Base-by-base conservation (phyloP, 2,797 vertebrate species). In the Holocentrus rufus region DNA sequence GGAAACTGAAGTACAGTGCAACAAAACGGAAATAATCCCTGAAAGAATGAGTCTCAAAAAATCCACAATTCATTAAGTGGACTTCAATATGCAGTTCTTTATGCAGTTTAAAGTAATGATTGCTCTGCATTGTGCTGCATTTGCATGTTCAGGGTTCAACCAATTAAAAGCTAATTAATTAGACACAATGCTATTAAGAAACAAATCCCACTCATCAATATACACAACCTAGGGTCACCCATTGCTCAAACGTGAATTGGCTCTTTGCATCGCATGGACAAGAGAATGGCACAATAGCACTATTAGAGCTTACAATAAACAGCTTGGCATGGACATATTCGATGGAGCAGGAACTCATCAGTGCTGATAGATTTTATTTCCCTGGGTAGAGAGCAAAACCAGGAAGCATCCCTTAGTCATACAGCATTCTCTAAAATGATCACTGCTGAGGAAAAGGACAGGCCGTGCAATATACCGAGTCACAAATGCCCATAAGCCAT, bases 141-240 rank as follows among this genome's bases (percentile, higher is more conserved):
- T 92, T 90, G 92, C 94, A 93, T 92, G 91, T 91, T 93, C 90
- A 80, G 87, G 90, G 87, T 92, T 93, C 90, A 89, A 84, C 82
- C 93, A 94, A 95, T 95, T 94, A 94, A 94, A 94, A 94, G 91
- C 93, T 93, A 95, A 94, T 95, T 94, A 94, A 95, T 95, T 93
- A 93, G 93, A 94, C 91, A 93, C 92, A 94, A 93, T 94, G 94
- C 93, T 93, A 94, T 95, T 94, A 93, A 91, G 91, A 92, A 92
- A 93, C 91, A 93, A 94, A 94, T 93, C 92, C 90, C 88, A 86
- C 89, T 94, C 92, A 93, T 94, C 93, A 94, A 95, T 94, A 93
- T 84, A 92, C 90, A 93, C 92, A 93, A 92, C 90, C 89, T 68
- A 67, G 86, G 93, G 92, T 94, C 92, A 92, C 62, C 63, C 87